Percentiles rank a stretch among this genome's conserved stretches.
phyloP scores from a whole-genome alignment of 2,888 invertebrate species.

The Ormyrus pomaceus region DNA sequence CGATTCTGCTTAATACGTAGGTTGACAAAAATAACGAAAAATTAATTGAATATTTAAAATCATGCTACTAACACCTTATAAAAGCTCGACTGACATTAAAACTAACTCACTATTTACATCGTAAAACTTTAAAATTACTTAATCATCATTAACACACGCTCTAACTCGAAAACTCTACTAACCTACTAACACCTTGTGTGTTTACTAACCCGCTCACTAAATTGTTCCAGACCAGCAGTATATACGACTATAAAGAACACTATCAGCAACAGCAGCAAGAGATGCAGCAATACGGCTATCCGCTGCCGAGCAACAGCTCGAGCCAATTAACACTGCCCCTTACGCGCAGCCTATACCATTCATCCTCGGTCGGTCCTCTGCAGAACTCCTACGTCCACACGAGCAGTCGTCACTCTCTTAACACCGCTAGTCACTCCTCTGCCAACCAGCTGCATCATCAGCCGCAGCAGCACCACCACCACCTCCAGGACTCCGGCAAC shows the following conservation, averaged over 20 bases:
- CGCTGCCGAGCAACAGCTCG: constrained; percentile 73
- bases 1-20: too few species aligned
- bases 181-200: constrained; percentile 11
- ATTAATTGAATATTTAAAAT: too few species aligned
- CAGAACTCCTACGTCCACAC: constrained; percentile 70
- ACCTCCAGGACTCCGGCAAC: constrained; percentile 26
- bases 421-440: constrained; percentile 42
- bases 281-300: constrained; percentile 76
- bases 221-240: constrained; percentile 74
- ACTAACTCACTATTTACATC: too few species aligned
- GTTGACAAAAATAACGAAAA: too few species aligned
- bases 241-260: constrained; percentile 75
- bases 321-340: constrained; percentile 73
- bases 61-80: too few species aligned
- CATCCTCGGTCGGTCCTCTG: constrained; percentile 71
- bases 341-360: constrained; percentile 72
- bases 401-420: constrained; percentile 65
- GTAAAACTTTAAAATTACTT: too few species aligned
- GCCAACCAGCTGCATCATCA: constrained; percentile 55
- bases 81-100: too few species aligned
- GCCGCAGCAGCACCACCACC: constrained; percentile 54
- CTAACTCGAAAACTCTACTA: too few species aligned
- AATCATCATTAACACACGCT: too few species aligned
- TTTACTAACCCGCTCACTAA: constrained; percentile 65
- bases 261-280: constrained; percentile 72